Evolutionary conservation across 1,140 invertebrate genomes (phyloP).

Genomic region (Caenorhabditis elegans): WBcel235 BX284603.4:4353001-4353500

Average conservation of each 20-base stretch:
- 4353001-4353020: conserved; percentile 56
- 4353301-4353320: conserved; percentile 68
- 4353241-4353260: no score
- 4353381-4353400: conserved; percentile 68
- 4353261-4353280: no score
- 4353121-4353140: no score
- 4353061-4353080: no score
- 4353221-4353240: no score
- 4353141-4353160: no score
- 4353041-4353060: background rate
- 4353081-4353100: no score
- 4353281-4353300: conserved; percentile 57
- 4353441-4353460: conserved; percentile 43
- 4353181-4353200: no score
- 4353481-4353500: background rate
- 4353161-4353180: no score
- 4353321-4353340: conserved; percentile 64
- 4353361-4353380: conserved; percentile 55
- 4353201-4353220: no score
- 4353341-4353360: background rate
- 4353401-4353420: conserved; percentile 47
- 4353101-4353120: no score
- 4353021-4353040: background rate
- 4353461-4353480: background rate
- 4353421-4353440: conserved; percentile 46